Evolutionary conservation across 92 coral and sea anemone species (phyloP), one percentile per base, ranked within the genome.

Genomic region (Palythoa heliodiscus): DNA sequence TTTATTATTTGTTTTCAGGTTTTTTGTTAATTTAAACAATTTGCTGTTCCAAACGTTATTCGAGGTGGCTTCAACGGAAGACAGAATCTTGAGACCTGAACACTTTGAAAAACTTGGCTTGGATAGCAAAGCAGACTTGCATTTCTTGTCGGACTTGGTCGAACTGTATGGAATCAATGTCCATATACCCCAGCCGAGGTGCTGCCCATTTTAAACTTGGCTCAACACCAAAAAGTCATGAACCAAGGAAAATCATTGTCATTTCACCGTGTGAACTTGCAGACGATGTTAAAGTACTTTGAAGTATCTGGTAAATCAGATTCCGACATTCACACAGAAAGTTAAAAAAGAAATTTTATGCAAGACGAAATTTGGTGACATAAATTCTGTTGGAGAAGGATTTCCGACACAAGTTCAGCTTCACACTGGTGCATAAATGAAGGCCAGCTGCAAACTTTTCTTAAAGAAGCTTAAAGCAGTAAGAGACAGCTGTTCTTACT

Each of bases 11-110:
- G 61, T 1, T 81, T 69, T 25, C 80, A 95, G 98, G 88, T 97
- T 93, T 87, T 97, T 97, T 78, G 99, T 92, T 11, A 93, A 97
- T 71, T 84, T 97, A 66, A 97, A 97, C 90, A 97, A 97, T 85
- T 86, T 89, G 35, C 82, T 97, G 69, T 97, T 97, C 84, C 98
- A 97, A 85, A 78, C 95, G 13, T 90, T 97, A 72, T 94, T 92
- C 38, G 99, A 94, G 82, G 98, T 93, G 43, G 98, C 99, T 1
- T 97, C 99, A 66, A 89, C 99, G 11, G 93, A 92, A 40, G 97
- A 97, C 81, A 95, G 95, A 83, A 79, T 92, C n/a, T 88, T 97
- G 25, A 89, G 85, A 40, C 88, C 97, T 61, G 98, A 97, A 58
- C 88, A 86, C 2, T 90, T 97, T 73, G 85, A 94, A 60, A 85